phyloP scores from a whole-genome alignment of 2,888 invertebrate species.

The Clitarchus hookeri region DNA sequence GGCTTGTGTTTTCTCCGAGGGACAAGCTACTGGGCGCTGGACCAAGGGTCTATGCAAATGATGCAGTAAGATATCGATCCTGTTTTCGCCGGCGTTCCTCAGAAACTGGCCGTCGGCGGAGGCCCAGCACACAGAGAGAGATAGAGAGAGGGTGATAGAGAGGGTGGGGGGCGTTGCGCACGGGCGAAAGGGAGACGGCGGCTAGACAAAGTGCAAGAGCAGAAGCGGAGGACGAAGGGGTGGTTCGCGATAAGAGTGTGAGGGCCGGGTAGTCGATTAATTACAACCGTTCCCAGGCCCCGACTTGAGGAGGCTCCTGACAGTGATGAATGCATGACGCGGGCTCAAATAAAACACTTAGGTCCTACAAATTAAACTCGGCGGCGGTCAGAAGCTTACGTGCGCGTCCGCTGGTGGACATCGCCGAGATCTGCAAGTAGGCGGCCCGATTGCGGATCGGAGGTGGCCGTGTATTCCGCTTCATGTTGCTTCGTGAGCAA shows the following conservation, averaged over 20 bases:
- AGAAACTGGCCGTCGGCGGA: neutral
- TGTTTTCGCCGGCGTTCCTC: neutral
- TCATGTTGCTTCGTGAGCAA: no score
- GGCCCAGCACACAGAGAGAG: neutral
- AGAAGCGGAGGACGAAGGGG: neutral
- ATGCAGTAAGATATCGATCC: constrained; percentile 14
- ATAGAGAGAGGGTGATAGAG: neutral
- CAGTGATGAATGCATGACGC: constrained; percentile 11
- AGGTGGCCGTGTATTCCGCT: no score
- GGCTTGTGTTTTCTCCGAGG: neutral
- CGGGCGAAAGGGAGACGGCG: neutral
- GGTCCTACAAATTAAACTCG: neutral
- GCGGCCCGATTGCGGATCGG: no score
- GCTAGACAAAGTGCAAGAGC: neutral
- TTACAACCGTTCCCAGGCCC: neutral
- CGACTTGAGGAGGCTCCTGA: neutral
- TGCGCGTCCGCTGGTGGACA: neutral
- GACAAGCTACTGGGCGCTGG: neutral
- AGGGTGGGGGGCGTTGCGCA: neutral
- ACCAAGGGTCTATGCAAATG: constrained; percentile 9
- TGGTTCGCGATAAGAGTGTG: neutral
- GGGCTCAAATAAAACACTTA: constrained; percentile 11
- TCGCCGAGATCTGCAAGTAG: no score
- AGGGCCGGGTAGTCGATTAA: neutral
- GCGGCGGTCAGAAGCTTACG: neutral